Base-by-base conservation (phyloP, 2,888 invertebrate species). In the Galerucella calmariensis region DNA sequence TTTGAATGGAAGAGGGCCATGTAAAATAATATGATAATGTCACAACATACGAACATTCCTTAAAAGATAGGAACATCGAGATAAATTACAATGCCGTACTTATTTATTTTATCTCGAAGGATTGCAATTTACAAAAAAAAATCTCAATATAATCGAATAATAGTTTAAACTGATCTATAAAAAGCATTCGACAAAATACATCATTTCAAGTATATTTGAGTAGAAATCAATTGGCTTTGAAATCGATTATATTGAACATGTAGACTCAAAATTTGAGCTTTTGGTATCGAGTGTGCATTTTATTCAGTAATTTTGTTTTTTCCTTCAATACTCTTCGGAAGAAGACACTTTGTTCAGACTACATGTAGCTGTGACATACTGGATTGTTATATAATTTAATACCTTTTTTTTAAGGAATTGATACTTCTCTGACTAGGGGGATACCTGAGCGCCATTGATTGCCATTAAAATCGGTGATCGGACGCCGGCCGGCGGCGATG, bases 1-100 rank as follows among this genome's bases (percentile, higher is more conserved):
- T 62, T 67, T 75, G 78, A 76, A 78, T 78, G 73, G 74, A 68
- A 70, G 72, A 70, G 72, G 76, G 67, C 77, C 77, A 71, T 73
- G 79, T 76, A 73, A 76, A 79, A 77, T 79, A 77, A 79, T 79
- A 79, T 79, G 79, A 79, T 79, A 79, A 77, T 77, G 77, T 76
- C 77, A 72, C 76, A 74, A 77, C 74, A 76, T 72, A 76, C 79
- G 73, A 77, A 75, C 77, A 79, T 79, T 79, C 79, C 77, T 73
- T 59, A 65, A 51, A 58, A 79, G 79, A 79, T 77, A 76, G 70
- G 76, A 75, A 75, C 69, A 67, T 27, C 56, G 77, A 79, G 76
- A 78, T 65, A 65, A 65, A 41, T 16, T n/a, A 16, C 63, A 65
- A 20, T 11, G 63, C 16, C 46, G 63, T 65, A 46, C 63, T 11